phyloP scores from a whole-genome alignment of 1,140 invertebrate genomes.

The Pseudomyrmex concolor region DNA sequence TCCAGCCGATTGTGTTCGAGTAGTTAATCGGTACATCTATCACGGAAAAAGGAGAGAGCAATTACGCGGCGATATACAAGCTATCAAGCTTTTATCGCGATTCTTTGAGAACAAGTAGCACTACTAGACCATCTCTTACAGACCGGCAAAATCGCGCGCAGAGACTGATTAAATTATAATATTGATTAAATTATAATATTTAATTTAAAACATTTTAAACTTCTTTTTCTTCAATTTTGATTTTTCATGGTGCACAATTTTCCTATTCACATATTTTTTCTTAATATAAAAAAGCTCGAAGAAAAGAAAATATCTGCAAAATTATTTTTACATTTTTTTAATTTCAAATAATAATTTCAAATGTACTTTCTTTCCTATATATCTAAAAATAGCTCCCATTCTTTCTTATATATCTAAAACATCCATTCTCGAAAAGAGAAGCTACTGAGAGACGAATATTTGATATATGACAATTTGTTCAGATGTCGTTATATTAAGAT shows the following conservation, averaged over 20 bases:
- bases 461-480: slow-evolving; percentile 43
- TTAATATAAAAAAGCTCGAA: too few species aligned
- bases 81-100: slow-evolving; percentile 50
- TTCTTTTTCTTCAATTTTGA: too few species aligned
- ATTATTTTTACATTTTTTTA: too few species aligned
- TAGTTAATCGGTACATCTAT: slow-evolving; percentile 44
- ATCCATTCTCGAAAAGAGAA: background rate
- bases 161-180: background rate
- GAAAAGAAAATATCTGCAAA: too few species aligned
- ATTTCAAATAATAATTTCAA: too few species aligned
- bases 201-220: too few species aligned
- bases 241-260: background rate
- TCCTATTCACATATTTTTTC: too few species aligned
- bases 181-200: slow-evolving; percentile 1
- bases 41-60: slow-evolving; percentile 44
- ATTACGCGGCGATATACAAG: slow-evolving; percentile 25
- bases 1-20: slow-evolving; percentile 31
- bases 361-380: too few species aligned
- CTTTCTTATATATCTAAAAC: background rate
- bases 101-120: slow-evolving; percentile 1
- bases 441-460: background rate
- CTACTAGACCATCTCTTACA: background rate
- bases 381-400: too few species aligned
- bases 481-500: background rate
- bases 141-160: background rate